Percentiles rank a stretch among this genome's conserved stretches.
Evolutionary conservation across 2,113 vertebrate genomes (phyloP).

Genomic region (Ginglymostoma cirratum): DNA sequence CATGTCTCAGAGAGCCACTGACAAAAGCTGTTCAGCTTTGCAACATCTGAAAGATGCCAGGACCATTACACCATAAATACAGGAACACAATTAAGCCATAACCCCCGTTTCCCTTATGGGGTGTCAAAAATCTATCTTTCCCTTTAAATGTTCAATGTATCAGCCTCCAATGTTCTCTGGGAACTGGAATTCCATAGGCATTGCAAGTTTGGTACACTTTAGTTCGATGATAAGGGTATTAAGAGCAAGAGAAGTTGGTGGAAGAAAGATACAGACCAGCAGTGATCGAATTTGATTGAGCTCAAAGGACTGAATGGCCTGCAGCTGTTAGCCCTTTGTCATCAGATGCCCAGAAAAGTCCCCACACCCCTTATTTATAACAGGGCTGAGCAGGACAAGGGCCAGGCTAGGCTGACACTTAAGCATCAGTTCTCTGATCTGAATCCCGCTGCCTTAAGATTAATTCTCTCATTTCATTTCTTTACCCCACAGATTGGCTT

Average conservation of each 20-base stretch:
- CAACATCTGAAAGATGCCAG: no score
- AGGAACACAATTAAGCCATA: no score
- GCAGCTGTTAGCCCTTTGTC: not conserved
- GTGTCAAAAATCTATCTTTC: no score
- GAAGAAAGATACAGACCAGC: not conserved
- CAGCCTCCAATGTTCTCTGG: no score
- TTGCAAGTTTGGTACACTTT: no score
- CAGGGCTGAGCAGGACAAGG: not conserved
- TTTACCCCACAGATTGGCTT: constrained; percentile 74
- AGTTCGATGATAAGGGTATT: not conserved
- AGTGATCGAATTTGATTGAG: not conserved
- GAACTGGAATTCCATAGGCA: no score
- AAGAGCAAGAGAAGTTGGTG: not conserved
- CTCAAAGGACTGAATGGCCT: not conserved
- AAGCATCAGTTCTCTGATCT: not conserved
- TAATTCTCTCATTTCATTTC: not conserved
- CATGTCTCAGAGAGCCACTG: no score
- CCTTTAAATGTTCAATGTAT: no score
- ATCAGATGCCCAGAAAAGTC: not conserved
- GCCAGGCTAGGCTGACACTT: not conserved
- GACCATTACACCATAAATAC: no score
- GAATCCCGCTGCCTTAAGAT: not conserved
- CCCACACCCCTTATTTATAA: not conserved
- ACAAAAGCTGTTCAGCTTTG: no score
- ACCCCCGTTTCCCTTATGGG: no score